Base-by-base conservation (phyloP, 2,888 invertebrate genomes). In the Entomobrya proxima region DNA sequence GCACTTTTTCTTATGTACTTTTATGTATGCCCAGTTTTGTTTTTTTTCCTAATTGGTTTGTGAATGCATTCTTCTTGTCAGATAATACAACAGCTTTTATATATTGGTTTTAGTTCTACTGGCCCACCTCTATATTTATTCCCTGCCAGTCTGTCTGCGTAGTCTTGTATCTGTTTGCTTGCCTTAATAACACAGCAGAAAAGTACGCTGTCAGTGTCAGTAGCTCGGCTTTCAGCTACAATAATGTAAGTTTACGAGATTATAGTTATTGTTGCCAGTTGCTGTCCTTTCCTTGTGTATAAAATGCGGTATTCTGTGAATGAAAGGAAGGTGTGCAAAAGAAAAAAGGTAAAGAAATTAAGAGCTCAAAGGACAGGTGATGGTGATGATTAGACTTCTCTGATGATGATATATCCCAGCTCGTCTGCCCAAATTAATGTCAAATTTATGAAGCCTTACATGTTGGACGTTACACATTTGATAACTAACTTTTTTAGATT, bases 341-440 rank as follows among this genome's bases (percentile, higher is more conserved):
- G 47, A 35, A 52, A 58, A 67, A 50, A 32, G 69, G 24, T 32
- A 55, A 74, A 72, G 72, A 72, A 69, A 81, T 81, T 74, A 81
- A 81, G 74, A 81, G 27, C 81, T 81, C 74, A 74, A 74, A 58
- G 72, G 58, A 81, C 81, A 80, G 80, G 80, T 80, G 80, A 80
- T 69, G 27, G 52, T 81, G 81, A 30, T 81, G 30, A 74, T 74
- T 72, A 72, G 69, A 69, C 80, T 80, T 72, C 69, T 35, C 67
- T 52, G 50, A 67, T 37, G 24, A 35, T 50, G n/a, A 67, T 35
- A 27, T 75, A 47, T 50, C 18, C 47, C 24, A 18, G n/a, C 52
- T 24, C 27, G 9, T 7, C 24, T 47, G 24, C 37, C n/a, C 64
- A 64, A 44, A 79, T 52, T 52, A n/a, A 67, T 79, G 78, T 47